Conservation (phyloP, 2,888 invertebrate species). For the Oxystoma pomonae region DNA sequence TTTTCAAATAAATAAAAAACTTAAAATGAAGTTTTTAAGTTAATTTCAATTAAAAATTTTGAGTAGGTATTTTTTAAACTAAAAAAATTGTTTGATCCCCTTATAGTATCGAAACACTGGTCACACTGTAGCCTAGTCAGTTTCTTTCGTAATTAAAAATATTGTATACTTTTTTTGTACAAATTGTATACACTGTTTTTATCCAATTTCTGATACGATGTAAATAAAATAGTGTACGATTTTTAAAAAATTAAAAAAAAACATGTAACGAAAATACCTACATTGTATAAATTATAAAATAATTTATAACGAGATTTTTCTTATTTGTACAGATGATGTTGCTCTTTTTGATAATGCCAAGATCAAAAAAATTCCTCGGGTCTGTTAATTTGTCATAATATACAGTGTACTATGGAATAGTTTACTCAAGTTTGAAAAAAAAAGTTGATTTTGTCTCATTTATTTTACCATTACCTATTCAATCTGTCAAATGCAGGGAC, state of each 20-base stretch:
- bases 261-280: not conserved
- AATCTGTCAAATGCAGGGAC: not conserved
- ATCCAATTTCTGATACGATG: not conserved
- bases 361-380: not conserved
- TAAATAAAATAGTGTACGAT: not conserved
- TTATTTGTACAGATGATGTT: not conserved
- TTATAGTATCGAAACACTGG: not conserved
- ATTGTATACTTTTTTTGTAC: not conserved
- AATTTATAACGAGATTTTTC: not conserved
- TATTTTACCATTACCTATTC: constrained; percentile 11
- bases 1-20: too few relatives aligned
- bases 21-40: not conserved
- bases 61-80: not conserved
- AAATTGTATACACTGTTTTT: not conserved
- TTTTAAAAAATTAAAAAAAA: not conserved
- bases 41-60: not conserved
- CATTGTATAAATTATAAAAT: not conserved
- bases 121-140: not conserved
- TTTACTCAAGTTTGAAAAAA: not conserved
- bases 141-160: not conserved
- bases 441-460: constrained; percentile 9
- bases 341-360: not conserved
- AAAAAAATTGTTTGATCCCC: not conserved
- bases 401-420: not conserved
- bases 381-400: not conserved